These are phyloP conservation scores for Hypolimnas misippus DNA, from an alignment of 2,888 invertebrate species.

Conservation along the genomic window DNA sequence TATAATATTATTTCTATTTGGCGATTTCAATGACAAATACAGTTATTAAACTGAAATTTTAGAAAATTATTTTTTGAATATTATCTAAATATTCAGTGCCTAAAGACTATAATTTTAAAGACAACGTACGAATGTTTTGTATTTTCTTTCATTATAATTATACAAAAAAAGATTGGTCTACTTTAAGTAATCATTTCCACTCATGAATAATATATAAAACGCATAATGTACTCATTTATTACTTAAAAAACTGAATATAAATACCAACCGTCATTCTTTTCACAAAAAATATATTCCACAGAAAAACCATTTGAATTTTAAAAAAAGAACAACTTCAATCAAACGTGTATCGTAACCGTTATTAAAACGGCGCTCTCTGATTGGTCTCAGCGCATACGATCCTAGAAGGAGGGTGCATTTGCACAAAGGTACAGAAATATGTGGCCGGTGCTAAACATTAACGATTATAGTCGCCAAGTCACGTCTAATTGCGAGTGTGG, in stretches of 20 bases:
- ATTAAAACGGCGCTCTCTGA: conserved; percentile 47
- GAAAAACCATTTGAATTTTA: conserved; percentile 12
- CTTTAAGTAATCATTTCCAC: no score
- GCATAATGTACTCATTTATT: no score
- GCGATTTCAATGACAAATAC: no score
- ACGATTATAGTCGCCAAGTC: conserved; percentile 81
- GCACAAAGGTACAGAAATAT: conserved; percentile 81
- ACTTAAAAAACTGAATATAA: conserved; percentile 3
- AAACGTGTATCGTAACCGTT: conserved; percentile 45
- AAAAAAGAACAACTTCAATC: conserved; percentile 35
- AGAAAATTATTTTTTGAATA: no score
- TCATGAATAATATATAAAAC: no score
- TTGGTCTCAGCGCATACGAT: conserved; percentile 46
- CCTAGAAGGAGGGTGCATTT: conserved; percentile 67
- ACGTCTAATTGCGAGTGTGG: conserved; percentile 79
- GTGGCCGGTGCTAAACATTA: conserved; percentile 82
- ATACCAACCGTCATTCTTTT: conserved; percentile 7
- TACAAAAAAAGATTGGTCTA: no score
- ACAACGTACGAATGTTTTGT: no score
- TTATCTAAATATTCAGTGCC: no score
- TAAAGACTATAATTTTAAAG: no score
- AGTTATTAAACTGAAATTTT: no score
- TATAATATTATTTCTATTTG: no score
- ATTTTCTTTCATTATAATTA: no score
- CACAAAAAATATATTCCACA: conserved; percentile 5